Percentiles rank a stretch among this genome's conserved stretches.
Evolutionary conservation across 2,888 invertebrate genomes (phyloP).

Genomic region (Cataglyphis altisquamis): DNA sequence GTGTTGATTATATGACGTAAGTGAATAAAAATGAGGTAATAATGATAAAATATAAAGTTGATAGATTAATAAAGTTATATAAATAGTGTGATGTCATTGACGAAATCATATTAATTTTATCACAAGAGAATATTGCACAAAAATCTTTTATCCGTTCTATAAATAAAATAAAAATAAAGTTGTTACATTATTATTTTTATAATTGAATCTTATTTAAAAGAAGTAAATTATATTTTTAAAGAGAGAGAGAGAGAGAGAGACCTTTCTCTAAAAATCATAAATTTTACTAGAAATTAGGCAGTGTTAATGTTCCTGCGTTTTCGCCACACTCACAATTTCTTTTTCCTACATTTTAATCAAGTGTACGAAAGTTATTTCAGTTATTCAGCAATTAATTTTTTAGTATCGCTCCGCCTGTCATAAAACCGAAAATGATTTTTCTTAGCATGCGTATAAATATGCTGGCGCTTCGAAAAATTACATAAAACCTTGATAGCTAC

Average conservation of each 20-base stretch:
- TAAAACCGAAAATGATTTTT: constrained; percentile 46
- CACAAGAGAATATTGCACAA: not conserved
- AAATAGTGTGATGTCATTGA: not conserved
- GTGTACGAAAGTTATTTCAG: constrained; percentile 36
- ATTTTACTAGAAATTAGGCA: not conserved
- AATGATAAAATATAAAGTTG: not conserved
- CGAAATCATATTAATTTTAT: constrained; percentile 18
- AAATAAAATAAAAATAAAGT: not conserved
- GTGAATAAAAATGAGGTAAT: not conserved
- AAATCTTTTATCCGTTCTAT: not conserved
- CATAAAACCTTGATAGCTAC: constrained; percentile 46
- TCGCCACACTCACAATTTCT: not conserved
- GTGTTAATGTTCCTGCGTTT: constrained; percentile 2
- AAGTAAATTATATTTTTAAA: not conserved
- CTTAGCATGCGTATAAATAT: constrained; percentile 46
- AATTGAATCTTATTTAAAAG: not conserved
- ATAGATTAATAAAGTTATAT: not conserved
- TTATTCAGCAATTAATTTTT: constrained; percentile 53
- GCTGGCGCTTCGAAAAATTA: constrained; percentile 48
- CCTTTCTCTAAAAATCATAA: not conserved
- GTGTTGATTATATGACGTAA: not conserved
- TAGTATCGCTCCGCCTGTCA: constrained; percentile 38
- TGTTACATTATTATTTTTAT: not conserved
- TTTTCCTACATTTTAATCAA: not conserved
- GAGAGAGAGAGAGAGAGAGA: too few relatives aligned